These are phyloP conservation scores for Megalops cyprinoides DNA, from an alignment of 2,797 vertebrate species.

Conservation along the genomic window DNA sequence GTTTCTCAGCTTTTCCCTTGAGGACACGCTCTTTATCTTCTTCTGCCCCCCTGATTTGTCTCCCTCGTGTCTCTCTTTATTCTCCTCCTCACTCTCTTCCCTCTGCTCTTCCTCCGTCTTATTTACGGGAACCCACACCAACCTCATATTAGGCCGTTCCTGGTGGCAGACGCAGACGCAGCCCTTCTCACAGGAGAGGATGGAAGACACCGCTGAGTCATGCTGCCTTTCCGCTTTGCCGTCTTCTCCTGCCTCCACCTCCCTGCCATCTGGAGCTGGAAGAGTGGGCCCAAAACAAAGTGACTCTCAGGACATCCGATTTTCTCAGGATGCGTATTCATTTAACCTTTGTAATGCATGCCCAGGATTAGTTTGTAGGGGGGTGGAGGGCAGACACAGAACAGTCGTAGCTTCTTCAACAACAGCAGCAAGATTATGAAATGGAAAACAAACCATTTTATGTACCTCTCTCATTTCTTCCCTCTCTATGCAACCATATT, in stretches of 20 bases:
- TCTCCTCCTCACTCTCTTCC: neutral
- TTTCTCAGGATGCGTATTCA: neutral
- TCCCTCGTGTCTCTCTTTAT: neutral
- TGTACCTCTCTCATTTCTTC: too few relatives aligned
- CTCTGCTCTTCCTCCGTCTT: constrained; percentile 27
- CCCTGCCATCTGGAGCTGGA: constrained; percentile 56
- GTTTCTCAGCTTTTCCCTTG: neutral
- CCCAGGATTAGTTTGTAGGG: too few relatives aligned
- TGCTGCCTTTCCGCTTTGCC: constrained; percentile 15
- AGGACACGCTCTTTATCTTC: neutral
- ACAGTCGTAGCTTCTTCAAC: too few relatives aligned
- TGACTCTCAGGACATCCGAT: too few relatives aligned
- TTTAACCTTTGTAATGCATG: neutral
- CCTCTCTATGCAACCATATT: too few relatives aligned
- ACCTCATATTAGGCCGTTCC: constrained; percentile 65
- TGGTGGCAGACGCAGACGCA: constrained; percentile 73
- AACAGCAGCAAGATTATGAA: neutral
- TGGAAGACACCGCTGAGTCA: constrained; percentile 23
- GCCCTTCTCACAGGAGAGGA: constrained; percentile 48
- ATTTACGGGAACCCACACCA: constrained; percentile 65
- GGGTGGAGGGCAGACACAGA: neutral
- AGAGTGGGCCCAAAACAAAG: neutral
- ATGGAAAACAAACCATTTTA: too few relatives aligned
- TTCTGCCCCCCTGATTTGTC: neutral
- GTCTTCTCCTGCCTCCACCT: constrained; percentile 32